phyloP scores from a whole-genome alignment of 2,888 invertebrate genomes.

The Watsonalla binaria region DNA sequence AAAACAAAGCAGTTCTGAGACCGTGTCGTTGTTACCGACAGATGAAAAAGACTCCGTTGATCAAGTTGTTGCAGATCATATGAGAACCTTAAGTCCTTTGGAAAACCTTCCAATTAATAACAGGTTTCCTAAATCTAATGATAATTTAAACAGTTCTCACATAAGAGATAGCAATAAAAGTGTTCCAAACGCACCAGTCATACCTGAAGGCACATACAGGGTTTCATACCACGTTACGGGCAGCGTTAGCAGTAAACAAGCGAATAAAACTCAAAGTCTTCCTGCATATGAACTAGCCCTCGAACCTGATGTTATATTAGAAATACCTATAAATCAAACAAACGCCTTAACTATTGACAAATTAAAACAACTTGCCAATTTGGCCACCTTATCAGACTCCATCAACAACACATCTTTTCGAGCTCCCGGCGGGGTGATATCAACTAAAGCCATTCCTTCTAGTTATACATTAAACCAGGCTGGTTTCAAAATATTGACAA shows the following conservation, averaged over 20 bases:
- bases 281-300: constrained; percentile 66
- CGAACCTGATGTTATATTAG: constrained; percentile 67
- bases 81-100: constrained; percentile 26
- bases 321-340: constrained; percentile 64
- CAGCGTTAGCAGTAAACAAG: constrained; percentile 70
- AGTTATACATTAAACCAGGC: constrained; percentile 81
- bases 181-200: constrained; percentile 24
- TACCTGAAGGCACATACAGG: constrained; percentile 68
- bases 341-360: constrained; percentile 64
- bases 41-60: constrained; percentile 28
- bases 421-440: constrained; percentile 71
- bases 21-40: constrained; percentile 28
- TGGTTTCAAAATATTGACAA: constrained; percentile 82
- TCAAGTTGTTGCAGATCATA: constrained; percentile 28
- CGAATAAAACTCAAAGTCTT: constrained; percentile 63
- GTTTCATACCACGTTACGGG: constrained; percentile 73
- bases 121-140: constrained; percentile 62
- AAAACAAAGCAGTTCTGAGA: constrained; percentile 44
- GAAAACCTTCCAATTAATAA: constrained; percentile 37
- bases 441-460: constrained; percentile 80
- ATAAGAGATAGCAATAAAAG: constrained; percentile 20
- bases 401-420: constrained; percentile 73
- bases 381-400: constrained; percentile 75
- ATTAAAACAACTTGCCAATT: constrained; percentile 75
- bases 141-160: constrained; percentile 37